Conservation (phyloP, 1,140 invertebrate genomes). For the Wasmannia auropunctata region DNA sequence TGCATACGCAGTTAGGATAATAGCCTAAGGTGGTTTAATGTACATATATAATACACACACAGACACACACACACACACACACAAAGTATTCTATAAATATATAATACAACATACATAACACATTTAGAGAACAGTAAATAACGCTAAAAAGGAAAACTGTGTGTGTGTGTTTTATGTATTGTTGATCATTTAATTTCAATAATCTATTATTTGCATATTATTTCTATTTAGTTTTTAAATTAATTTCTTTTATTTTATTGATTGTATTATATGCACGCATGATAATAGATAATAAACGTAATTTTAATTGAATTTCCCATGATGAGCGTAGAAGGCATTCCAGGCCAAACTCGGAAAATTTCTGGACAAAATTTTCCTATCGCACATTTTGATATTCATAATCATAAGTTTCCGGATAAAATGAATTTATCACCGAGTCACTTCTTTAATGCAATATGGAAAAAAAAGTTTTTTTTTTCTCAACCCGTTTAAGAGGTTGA, state of each 20-base stretch:
- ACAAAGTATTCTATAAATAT: too few relatives aligned
- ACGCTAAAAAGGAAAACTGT: background rate
- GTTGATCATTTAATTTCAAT: constrained; percentile 1
- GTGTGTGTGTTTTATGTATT: background rate
- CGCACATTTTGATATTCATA: constrained; percentile 66
- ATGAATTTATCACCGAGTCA: constrained; percentile 65
- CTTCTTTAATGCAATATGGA: constrained; percentile 67
- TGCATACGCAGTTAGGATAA: background rate
- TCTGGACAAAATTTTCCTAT: background rate
- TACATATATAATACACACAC: background rate
- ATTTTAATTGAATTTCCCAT: background rate
- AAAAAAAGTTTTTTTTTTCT: constrained; percentile 66
- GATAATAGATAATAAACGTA: background rate
- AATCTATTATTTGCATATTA: background rate
- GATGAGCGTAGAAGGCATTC: background rate
- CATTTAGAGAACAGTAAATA: background rate
- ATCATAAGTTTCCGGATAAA: constrained; percentile 57
- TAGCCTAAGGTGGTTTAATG: constrained; percentile 3
- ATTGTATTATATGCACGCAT: background rate
- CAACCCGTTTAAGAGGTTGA: constrained; percentile 67
- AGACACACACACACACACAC: background rate
- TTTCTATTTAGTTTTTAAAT: background rate
- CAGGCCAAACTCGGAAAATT: background rate
- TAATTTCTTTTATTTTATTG: constrained; percentile 1
- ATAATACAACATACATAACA: too few relatives aligned